phyloP scores from a whole-genome alignment of 2,888 invertebrate species.

The Drosophila gaucha region DNA sequence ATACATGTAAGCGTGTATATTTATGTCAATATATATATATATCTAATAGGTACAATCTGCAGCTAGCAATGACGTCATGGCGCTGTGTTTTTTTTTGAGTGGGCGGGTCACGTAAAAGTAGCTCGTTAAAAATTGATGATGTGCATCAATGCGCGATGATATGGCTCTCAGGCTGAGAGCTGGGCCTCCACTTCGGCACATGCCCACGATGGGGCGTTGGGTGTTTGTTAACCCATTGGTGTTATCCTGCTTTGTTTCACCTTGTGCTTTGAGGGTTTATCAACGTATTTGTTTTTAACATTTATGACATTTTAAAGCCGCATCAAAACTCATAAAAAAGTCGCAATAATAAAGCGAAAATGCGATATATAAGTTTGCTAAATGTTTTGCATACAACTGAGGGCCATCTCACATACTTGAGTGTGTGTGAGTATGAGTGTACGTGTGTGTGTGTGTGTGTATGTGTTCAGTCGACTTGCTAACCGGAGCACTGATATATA shows the following conservation, averaged over 20 bases:
- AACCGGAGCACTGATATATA: slow-evolving; percentile 59
- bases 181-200: slow-evolving; percentile 24
- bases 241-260: slow-evolving; percentile 23
- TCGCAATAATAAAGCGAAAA: slow-evolving; percentile 54
- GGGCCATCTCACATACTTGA: slow-evolving; percentile 11
- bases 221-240: slow-evolving; percentile 33
- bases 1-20: slow-evolving; percentile 10
- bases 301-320: slow-evolving; percentile 73
- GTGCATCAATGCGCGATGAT: slow-evolving; percentile 68
- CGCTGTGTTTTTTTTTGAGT: not conserved
- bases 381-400: slow-evolving; percentile 52
- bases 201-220: slow-evolving; percentile 14
- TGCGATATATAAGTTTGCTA: slow-evolving; percentile 43
- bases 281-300: slow-evolving; percentile 55
- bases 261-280: slow-evolving; percentile 50
- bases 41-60: slow-evolving; percentile 20
- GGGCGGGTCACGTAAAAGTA: slow-evolving; percentile 62
- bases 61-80: slow-evolving; percentile 52
- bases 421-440: not conserved
- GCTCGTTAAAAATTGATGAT: slow-evolving; percentile 76
- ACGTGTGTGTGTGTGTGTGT: not conserved
- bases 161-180: slow-evolving; percentile 31
- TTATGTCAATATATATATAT: slow-evolving; percentile 11
- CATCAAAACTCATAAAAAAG: slow-evolving; percentile 60
- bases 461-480: slow-evolving; percentile 49